Base-by-base conservation (phyloP, 2,888 invertebrate species). In the Deilephila porcellus region DNA sequence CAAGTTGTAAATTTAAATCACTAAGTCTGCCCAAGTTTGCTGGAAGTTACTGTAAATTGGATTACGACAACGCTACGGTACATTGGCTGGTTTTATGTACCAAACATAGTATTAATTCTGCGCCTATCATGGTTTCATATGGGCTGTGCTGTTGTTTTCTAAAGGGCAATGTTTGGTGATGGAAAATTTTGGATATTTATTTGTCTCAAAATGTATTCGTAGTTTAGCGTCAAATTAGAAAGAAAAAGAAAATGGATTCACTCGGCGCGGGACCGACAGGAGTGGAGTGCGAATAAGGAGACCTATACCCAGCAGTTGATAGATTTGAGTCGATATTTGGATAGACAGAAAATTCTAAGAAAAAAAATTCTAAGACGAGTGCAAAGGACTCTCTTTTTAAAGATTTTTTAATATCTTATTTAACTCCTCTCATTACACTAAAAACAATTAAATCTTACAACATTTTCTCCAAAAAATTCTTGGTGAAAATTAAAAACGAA, bases 1-100 rank as follows among this genome's bases (percentile, higher is more conserved):
- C 76, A 90, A 93, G 90, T 93, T 91, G 88, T 89, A 90, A 91
- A 93, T 93, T 93, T 92, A 92, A 93, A 93, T 93, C 93, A 93
- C 91, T 91, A 90, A 92, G 91, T 91, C 88, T 88, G 86, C 86
- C 80, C 82, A 84, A 92, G 86, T 88, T 88, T 81, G 82, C 78
- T 77, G 77, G 78, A 90, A 92, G 89, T 92, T 90, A 85, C 88
- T 86, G 89, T 88, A 93, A 93, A 92, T 94, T 93, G 92, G 91
- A 93, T 92, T 92, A 93, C 87, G 84, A 83, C 80, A 83, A 84
- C 76, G 78, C 78, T 74, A 25, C 60, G 70, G 74, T 81, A 81
- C 74, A 80, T 79, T 82, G 82, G 79, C 88, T 88, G 90, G 85
- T 91, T 90, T 91, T 90, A 72, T 67, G 52, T 52, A 25, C 60